Percentiles rank a stretch among this genome's conserved stretches.
These are phyloP conservation scores for Xestia sexstrigata DNA, from an alignment of 2,888 invertebrate species.

Conservation along the genomic window DNA sequence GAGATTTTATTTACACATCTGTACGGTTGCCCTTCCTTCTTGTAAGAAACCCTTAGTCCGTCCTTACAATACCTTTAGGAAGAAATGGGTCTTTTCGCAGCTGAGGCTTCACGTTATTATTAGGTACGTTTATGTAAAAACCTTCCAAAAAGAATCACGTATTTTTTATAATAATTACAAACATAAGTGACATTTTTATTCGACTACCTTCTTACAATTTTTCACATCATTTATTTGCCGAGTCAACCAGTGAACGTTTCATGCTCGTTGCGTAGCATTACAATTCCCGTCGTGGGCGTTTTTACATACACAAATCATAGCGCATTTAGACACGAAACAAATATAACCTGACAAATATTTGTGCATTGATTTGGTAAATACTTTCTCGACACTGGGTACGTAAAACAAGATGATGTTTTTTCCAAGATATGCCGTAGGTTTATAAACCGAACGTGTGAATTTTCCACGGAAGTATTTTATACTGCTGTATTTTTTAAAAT, in stretches of 20 bases:
- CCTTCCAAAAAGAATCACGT: not conserved
- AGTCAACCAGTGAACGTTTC: slow-evolving; percentile 26
- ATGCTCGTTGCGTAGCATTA: slow-evolving; percentile 22
- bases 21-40: slow-evolving; percentile 21
- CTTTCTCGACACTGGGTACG: not conserved
- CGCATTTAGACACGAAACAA: slow-evolving; percentile 3
- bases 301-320: slow-evolving; percentile 1
- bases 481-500: not conserved
- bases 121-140: slow-evolving; percentile 7
- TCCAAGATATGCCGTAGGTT: not conserved
- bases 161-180: slow-evolving; percentile 6
- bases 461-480: not conserved
- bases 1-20: slow-evolving; percentile 38
- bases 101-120: slow-evolving; percentile 32
- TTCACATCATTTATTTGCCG: slow-evolving; percentile 25
- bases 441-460: not conserved
- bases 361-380: not conserved
- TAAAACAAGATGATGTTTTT: not conserved
- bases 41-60: slow-evolving; percentile 36
- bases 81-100: slow-evolving; percentile 36
- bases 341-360: slow-evolving; percentile 8
- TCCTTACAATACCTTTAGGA: slow-evolving; percentile 35
- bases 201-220: slow-evolving; percentile 1
- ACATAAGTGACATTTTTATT: slow-evolving; percentile 14
- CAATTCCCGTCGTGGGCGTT: not conserved